Base-by-base conservation (phyloP, 2,888 invertebrate species). In the Celastrina argiolus region DNA sequence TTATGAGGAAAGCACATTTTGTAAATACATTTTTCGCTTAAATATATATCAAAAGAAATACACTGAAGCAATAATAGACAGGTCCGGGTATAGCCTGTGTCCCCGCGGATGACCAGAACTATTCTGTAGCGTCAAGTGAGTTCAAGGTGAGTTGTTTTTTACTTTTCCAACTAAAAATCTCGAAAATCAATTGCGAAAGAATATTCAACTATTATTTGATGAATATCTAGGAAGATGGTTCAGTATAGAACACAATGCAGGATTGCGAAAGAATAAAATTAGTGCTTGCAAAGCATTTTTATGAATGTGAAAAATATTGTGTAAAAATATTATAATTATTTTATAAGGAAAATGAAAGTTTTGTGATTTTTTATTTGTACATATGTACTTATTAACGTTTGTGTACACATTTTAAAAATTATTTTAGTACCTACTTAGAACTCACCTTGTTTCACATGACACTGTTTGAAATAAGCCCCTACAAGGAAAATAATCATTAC, bases 41-140 rank as follows among this genome's bases (percentile, higher is more conserved):
- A 41, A n/a, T 41, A 41, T 41, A 41, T n/a, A 12, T 51, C 22
- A 51, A 51, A 51, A 45, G 18, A 26, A 51, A 51, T 51, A 51
- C 51, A 51, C 51, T 51, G 51, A 51, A 51, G 51, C 51, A 51
- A 51, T 26, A 51, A 51, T 51, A 51, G 51, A 51, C 51, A 51
- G 51, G 51, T 51, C 51, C 51, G 51, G 51, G 22, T 26, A 51
- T 22, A 5, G 18, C 45, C 16, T 51, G 51, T 51, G 12, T 26
- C 22, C 1, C 51, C 8, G 51, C 51, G 51, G 26, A 22, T 22
- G 51, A 51, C 51, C 51, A 51, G 51, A 51, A 22, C 51, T 51
- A 26, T 51, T 51, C 51, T 51, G 51, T 51, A 51, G 12, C 51
- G 12, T 51, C 51, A 22, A 51, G 51, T 51, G 51, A 51, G 26